A percentile compares a stretch with the other conserved stretches of the same genome.
Conservation (phyloP, 2,113 vertebrate genomes). For the Ochotona princeps region DNA sequence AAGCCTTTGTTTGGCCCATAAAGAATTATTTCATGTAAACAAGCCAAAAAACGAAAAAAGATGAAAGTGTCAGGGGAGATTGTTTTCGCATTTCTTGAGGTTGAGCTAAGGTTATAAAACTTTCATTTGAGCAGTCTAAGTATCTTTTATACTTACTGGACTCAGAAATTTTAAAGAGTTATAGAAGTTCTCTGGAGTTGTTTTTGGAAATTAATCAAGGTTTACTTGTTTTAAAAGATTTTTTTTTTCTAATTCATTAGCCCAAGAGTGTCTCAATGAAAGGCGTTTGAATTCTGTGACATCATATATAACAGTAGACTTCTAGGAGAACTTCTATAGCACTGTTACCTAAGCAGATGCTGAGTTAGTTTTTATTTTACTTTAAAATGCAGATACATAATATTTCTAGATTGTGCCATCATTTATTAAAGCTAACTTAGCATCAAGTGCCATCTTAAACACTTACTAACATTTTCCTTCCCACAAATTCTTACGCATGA, state of each 20-base stretch:
- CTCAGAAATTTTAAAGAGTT: neutral
- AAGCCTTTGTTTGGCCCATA: slow-evolving; percentile 23
- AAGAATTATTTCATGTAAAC: slow-evolving; percentile 5
- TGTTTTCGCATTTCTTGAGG: neutral
- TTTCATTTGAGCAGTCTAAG: neutral
- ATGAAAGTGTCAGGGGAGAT: neutral
- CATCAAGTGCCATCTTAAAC: neutral
- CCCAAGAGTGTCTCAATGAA: neutral
- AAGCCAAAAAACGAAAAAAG: neutral
- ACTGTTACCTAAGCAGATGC: neutral
- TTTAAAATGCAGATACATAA: neutral
- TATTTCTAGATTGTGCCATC: neutral
- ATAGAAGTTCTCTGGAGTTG: neutral
- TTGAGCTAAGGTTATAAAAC: slow-evolving; percentile 20
- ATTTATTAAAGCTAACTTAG: neutral
- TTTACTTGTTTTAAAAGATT: neutral
- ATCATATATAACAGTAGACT: neutral
- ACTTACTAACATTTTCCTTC: slow-evolving; percentile 14
- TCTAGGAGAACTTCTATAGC: neutral
- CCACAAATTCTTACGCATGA: neutral
- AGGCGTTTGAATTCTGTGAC: neutral
- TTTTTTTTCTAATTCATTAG: neutral
- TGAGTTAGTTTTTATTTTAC: neutral
- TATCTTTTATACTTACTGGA: neutral
- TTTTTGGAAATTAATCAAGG: neutral